Base-by-base conservation (phyloP, 2,113 vertebrate species). In the Lethenteron reissneri region DNA sequence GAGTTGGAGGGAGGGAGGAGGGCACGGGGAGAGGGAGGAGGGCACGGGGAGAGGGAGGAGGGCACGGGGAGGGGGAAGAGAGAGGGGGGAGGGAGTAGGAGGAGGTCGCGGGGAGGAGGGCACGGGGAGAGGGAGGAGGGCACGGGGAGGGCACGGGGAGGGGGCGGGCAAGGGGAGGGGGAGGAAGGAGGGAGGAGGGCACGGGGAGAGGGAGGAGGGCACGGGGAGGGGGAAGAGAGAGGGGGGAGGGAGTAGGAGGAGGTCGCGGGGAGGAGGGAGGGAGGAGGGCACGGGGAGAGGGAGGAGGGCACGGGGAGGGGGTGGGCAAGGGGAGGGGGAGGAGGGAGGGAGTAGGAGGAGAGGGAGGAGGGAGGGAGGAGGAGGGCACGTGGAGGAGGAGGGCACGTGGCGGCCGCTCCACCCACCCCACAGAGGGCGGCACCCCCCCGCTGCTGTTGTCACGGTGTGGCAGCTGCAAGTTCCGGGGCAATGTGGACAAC, bases 161-260 rank as follows among this genome's bases (percentile, higher is more conserved):
- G 60, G 13, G 71, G 72, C 78, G 12, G 75, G 72, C 74, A 58
- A 72, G 72, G 76, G 74, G 71, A 19, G 60, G 60, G 17, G 4
- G 60, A 17, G 60, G 60, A 64, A 3, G 60, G 17, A 17, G 60
- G 17, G 60, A 64, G 17, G 60, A 64, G 60, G 17, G 60, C 1
- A 64, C 14, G 60, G 60, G 60, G 60, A 64, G 60, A 64, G 17
- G 60, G 60, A 8, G 60, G 17, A 17, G 60, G 17, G 60, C 14
- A 64, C 14, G 14, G 60, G 60, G 12, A n/a, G n/a, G n/a, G n/a
- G n/a, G n/a, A n/a, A n/a, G n/a, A n/a, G n/a, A n/a, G 71, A 12
- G 14, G 60, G 60, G 8, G 71, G 19, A 21, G 11, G 71, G n/a
- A 57, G 14, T 11, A 56, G 57, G 41, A 57, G 58, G 72, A 78